Percentiles rank a stretch among this genome's conserved stretches.
phyloP scores from a whole-genome alignment of 1,140 invertebrate species.

The Drosophila punjabiensis region DNA sequence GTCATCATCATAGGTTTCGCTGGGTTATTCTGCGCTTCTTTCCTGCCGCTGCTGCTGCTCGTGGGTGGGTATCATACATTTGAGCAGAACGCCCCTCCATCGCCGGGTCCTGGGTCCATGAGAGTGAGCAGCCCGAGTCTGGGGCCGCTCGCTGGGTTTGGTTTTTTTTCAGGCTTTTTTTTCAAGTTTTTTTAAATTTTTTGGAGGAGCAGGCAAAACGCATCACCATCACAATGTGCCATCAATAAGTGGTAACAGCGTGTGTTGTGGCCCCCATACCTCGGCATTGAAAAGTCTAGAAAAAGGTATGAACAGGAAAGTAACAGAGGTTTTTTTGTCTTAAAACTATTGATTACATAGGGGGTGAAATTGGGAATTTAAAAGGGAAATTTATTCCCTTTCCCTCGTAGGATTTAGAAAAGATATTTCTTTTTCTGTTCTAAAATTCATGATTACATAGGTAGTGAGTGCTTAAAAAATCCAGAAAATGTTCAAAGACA shows the following conservation, averaged over 20 bases:
- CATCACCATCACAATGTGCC: constrained; percentile 82
- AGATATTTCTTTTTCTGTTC: too few relatives aligned
- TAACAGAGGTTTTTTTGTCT: neutral
- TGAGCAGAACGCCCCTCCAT: constrained; percentile 83
- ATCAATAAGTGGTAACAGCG: constrained; percentile 83
- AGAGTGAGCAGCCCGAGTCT: constrained; percentile 40
- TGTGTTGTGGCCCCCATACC: constrained; percentile 67
- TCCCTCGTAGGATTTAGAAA: too few relatives aligned
- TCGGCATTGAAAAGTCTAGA: neutral
- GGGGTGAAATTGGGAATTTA: neutral
- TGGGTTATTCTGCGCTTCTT: constrained; percentile 52
- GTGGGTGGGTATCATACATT: constrained; percentile 85
- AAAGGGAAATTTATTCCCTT: neutral
- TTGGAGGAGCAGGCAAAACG: constrained; percentile 55
- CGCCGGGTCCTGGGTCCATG: constrained; percentile 60
- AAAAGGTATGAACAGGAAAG: constrained; percentile 11
- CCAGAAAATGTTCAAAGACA: too few relatives aligned
- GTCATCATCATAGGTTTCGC: constrained; percentile 81
- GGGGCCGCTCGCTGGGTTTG: constrained; percentile 45
- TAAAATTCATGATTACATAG: too few relatives aligned
- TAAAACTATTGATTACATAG: neutral
- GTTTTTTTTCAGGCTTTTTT: constrained; percentile 12
- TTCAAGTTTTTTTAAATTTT: neutral
- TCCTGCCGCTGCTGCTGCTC: constrained; percentile 48
- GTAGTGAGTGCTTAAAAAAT: too few relatives aligned